Conservation (phyloP, 2,888 invertebrate species). For the Drosophila acutilabella region DNA sequence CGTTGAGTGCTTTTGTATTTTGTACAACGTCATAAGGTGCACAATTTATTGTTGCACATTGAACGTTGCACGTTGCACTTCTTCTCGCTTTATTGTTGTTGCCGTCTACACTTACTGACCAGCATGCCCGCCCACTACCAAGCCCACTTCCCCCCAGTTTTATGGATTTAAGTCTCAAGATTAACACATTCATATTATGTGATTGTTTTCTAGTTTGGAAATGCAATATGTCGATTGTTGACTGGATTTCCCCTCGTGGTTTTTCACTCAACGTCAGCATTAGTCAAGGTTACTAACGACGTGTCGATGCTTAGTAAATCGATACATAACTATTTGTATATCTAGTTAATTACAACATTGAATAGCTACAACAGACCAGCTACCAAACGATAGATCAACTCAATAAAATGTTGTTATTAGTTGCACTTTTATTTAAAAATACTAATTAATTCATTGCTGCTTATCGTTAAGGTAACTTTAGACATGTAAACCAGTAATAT, state of each 20-base stretch:
- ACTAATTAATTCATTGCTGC: too few relatives aligned
- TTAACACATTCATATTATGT: conserved; percentile 42
- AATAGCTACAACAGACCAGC: too few relatives aligned
- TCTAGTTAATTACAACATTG: too few relatives aligned
- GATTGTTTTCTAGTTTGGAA: conserved; percentile 14
- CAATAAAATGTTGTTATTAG: too few relatives aligned
- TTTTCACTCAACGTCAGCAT: conserved; percentile 4
- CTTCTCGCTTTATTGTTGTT: too few relatives aligned
- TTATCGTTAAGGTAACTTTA: neutral
- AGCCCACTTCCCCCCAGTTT: conserved; percentile 6
- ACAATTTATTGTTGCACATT: conserved; percentile 59
- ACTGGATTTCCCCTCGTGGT: conserved; percentile 8
- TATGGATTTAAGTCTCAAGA: conserved; percentile 40
- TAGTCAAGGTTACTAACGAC: conserved; percentile 15
- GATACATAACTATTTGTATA: neutral
- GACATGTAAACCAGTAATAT: neutral
- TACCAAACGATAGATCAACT: too few relatives aligned
- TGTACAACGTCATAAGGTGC: conserved; percentile 60
- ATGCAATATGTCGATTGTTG: conserved; percentile 13
- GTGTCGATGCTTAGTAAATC: neutral
- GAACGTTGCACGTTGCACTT: conserved; percentile 41
- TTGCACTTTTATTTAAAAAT: too few relatives aligned
- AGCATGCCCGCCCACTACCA: neutral
- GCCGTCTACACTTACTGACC: neutral
- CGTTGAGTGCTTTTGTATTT: conserved; percentile 52